These are phyloP conservation scores for Coelinius sp. DNA, from an alignment of 2,888 invertebrate genomes.

Conservation along the genomic window DNA sequence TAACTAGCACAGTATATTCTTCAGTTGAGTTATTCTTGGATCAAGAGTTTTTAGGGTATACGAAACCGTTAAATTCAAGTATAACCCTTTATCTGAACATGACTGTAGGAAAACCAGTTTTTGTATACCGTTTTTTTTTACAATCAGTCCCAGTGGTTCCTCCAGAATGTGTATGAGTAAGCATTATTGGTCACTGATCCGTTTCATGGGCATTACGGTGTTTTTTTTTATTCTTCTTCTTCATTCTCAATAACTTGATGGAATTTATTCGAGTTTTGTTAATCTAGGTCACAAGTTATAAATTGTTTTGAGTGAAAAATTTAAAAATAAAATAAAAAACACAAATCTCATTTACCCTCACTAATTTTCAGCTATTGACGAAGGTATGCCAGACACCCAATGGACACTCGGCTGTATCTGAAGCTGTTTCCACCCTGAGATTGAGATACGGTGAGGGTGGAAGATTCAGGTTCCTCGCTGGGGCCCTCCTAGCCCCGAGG, in stretches of 20 bases:
- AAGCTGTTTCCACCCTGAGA: constrained; percentile 90
- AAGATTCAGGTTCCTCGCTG: constrained; percentile 90
- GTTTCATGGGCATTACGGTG: constrained; percentile 8
- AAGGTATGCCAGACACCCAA: constrained; percentile 84
- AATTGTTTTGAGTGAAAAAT: too few species aligned
- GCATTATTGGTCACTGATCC: constrained; percentile 13
- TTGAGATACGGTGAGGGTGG: constrained; percentile 93
- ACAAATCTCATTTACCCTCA: background rate
- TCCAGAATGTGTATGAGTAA: constrained; percentile 25
- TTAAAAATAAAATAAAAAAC: background rate
- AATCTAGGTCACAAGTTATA: background rate
- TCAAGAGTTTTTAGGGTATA: background rate
- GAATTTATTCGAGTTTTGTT: background rate
- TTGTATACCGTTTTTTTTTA: constrained; percentile 48
- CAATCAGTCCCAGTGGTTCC: constrained; percentile 35
- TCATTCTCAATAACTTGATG: too few species aligned
- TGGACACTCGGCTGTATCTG: constrained; percentile 90
- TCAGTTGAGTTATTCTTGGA: constrained; percentile 13
- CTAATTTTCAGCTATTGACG: constrained; percentile 83
- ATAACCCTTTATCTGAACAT: constrained; percentile 52
- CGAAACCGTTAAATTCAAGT: constrained; percentile 30
- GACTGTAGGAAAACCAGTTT: constrained; percentile 53
- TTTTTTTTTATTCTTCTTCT: constrained; percentile 1
- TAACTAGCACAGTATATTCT: too few species aligned
- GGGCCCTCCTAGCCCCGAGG: constrained; percentile 87